phyloP scores from a whole-genome alignment of 2,797 vertebrate genomes.

The Hirundo rustica region DNA sequence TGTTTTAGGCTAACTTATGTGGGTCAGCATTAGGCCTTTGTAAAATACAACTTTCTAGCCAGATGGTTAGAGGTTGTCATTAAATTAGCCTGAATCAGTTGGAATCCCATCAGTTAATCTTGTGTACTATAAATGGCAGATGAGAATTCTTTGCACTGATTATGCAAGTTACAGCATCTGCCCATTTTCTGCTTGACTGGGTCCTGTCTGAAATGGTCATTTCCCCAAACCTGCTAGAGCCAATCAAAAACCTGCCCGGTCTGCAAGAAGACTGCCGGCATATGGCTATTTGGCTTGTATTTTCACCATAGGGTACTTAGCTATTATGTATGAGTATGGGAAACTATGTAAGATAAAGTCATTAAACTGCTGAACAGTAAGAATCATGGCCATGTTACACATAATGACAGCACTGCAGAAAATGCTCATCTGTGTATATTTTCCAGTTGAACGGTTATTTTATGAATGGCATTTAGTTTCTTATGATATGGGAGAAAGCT shows the following conservation, averaged over 20 bases:
- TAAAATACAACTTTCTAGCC: conserved; percentile 51
- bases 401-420: neutral
- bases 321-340: neutral
- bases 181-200: conserved; percentile 69
- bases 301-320: neutral
- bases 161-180: conserved; percentile 65
- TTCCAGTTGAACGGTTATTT: conserved; percentile 1
- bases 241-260: conserved; percentile 50
- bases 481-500: neutral
- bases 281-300: neutral
- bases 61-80: conserved; percentile 67
- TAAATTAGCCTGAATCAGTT: conserved; percentile 64
- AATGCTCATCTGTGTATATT: neutral
- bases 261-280: neutral
- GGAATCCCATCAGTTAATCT: conserved; percentile 58
- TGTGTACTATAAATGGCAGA: conserved; percentile 50
- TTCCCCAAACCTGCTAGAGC: conserved; percentile 55
- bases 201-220: conserved; percentile 62
- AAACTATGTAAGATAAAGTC: neutral
- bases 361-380: conserved; percentile 3
- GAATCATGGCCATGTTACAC: neutral
- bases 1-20: conserved; percentile 40
- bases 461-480: conserved; percentile 18
- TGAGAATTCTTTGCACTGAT: conserved; percentile 62
- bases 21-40: conserved; percentile 39